phyloP scores from a whole-genome alignment of 37 sponge, comb jelly and placozoan genomes.

The Theonella swinhoei region DNA sequence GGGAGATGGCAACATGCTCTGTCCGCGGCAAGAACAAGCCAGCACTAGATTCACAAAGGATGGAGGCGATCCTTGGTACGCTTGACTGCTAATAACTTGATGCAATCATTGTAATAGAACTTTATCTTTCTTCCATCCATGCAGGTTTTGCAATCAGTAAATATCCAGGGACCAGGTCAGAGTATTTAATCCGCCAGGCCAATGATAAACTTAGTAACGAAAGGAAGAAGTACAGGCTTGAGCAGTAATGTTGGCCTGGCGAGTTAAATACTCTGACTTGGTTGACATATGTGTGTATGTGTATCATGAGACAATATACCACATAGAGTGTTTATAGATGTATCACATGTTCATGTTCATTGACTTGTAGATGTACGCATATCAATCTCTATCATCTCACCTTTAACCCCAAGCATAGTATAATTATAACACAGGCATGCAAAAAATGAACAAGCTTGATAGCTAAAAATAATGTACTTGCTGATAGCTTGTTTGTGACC shows the following conservation, averaged over 20 bases:
- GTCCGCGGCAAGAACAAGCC: background rate
- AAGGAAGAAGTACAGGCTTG: background rate
- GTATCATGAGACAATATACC: too few relatives aligned
- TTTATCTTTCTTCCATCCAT: too few relatives aligned
- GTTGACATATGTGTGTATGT: background rate
- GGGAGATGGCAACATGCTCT: conserved; percentile 2
- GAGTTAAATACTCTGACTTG: background rate
- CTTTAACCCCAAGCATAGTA: too few relatives aligned
- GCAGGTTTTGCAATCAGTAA: background rate
- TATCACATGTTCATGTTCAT: too few relatives aligned
- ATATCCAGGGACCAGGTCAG: background rate
- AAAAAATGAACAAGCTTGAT: too few relatives aligned
- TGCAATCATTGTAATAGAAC: too few relatives aligned
- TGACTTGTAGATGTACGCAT: too few relatives aligned
- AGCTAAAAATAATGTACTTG: too few relatives aligned
- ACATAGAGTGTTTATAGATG: too few relatives aligned
- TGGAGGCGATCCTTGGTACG: background rate
- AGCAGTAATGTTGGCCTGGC: background rate
- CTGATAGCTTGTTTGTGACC: too few relatives aligned
- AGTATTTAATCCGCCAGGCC: background rate
- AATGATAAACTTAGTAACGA: background rate
- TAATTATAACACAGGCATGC: too few relatives aligned
- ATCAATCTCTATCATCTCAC: too few relatives aligned
- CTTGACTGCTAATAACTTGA: background rate
- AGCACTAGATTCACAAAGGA: background rate